Conservation (phyloP, 2,113 vertebrate species). For the Aramus guarauna region DNA sequence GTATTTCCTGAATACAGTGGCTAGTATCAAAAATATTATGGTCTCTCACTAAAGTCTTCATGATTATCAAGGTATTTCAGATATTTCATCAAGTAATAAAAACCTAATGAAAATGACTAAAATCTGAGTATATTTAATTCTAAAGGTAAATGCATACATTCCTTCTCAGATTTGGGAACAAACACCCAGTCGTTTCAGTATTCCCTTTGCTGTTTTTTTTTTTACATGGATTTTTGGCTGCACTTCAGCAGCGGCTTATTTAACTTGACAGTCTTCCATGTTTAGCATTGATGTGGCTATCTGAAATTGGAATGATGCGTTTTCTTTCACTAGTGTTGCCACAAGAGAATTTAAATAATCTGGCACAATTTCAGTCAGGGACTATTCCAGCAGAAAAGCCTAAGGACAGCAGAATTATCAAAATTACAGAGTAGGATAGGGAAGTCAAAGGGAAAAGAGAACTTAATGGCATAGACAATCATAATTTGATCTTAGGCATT, state of each 20-base stretch:
- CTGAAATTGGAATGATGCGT: not conserved
- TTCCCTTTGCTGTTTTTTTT: not conserved
- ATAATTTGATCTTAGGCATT: not conserved
- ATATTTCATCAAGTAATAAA: not conserved
- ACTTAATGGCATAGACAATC: not conserved
- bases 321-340: not conserved
- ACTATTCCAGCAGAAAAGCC: not conserved
- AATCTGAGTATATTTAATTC: not conserved
- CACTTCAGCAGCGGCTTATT: not conserved
- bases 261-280: not conserved
- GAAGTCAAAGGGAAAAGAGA: not conserved
- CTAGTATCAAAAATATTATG: not conserved
- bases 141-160: not conserved
- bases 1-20: not conserved
- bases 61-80: not conserved
- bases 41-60: not conserved
- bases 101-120: not conserved
- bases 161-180: not conserved
- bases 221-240: not conserved
- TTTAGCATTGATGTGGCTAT: not conserved
- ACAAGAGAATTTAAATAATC: slow-evolving; percentile 11
- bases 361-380: not conserved
- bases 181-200: not conserved
- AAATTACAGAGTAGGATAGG: not conserved
- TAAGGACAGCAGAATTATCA: not conserved